A percentile compares a stretch with the other conserved stretches of the same genome.
These are phyloP conservation scores for Semaprochilodus insignis DNA, from an alignment of 2,797 vertebrate species.

Conservation along the genomic window DNA sequence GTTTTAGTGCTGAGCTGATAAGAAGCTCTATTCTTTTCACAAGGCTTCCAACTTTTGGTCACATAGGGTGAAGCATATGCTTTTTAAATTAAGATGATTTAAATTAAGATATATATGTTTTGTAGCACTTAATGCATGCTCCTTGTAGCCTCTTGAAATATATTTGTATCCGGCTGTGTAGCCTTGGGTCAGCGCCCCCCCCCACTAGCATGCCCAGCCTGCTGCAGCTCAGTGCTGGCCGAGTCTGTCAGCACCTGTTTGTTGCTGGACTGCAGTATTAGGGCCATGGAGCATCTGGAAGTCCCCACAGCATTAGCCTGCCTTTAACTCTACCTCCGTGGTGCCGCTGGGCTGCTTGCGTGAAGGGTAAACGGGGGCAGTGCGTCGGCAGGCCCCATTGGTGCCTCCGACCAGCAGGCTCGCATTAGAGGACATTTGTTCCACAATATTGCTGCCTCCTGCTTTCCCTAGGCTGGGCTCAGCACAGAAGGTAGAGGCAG, in stretches of 20 bases:
- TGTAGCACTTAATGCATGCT: neutral
- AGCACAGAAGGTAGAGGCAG: conserved; percentile 92
- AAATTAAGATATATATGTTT: neutral
- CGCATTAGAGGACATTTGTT: conserved; percentile 90
- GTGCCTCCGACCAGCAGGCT: conserved; percentile 81
- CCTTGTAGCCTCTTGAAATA: conserved; percentile 14
- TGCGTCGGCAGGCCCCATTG: conserved; percentile 68
- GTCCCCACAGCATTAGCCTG: conserved; percentile 58
- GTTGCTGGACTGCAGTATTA: conserved; percentile 58
- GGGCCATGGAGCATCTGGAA: conserved; percentile 61
- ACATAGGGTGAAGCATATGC: neutral
- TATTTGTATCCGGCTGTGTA: conserved; percentile 29
- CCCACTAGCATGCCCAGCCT: conserved; percentile 31
- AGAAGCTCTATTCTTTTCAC: conserved; percentile 41
- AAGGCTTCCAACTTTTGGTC: conserved; percentile 22
- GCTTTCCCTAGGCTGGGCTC: conserved; percentile 84
- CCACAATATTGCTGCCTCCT: conserved; percentile 87
- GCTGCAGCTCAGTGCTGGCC: conserved; percentile 38
- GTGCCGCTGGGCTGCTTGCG: conserved; percentile 53
- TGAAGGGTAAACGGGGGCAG: conserved; percentile 63
- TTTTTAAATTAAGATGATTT: neutral
- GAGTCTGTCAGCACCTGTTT: conserved; percentile 61
- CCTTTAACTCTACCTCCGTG: conserved; percentile 55
- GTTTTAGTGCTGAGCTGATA: conserved; percentile 53
- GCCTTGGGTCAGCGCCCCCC: conserved; percentile 45